Evolutionary conservation across 1,140 invertebrate species (phyloP), one percentile per base, ranked within the genome.

Genomic region (Drosophila lacteicornis): DNA sequence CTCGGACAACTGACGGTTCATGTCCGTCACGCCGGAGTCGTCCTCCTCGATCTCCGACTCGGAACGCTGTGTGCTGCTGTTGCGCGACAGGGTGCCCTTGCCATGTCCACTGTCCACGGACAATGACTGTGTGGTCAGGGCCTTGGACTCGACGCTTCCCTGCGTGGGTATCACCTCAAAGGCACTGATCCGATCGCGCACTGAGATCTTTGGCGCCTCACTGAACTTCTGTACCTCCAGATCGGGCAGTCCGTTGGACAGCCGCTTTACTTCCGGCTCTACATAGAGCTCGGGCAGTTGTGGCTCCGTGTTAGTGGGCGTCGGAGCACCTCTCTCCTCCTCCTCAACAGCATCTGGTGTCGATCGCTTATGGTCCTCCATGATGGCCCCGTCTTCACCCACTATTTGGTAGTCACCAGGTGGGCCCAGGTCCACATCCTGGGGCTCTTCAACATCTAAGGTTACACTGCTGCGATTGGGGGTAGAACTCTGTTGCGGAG

Each of bases 1-100:
- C 78, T 96, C 95, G 0, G 95, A 96, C 65, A 96, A 94, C 63
- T 95, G 95, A 42, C 95, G 93, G 73, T 95, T 96, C 84, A 96
- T 94, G 81, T 96, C 96, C 3, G 95, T 96, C 0, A 96, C 95
- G 12, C 96, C 96, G 9, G 95, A 96, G 83, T 96, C 96, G 49
- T 95, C 95, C 75, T 96, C 95, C 51, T 95, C 95, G 40, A 94
- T 94, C 70, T 95, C 94, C 1, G 94, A 94, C 40, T 93, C 91
- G 2, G 93, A 94, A 42, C 93, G 92, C 40, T 93, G 92, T 1
- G 93, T 87, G 47, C 82, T 92, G 56, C 91, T 92, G 38, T 92
- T 92, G 4, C 91, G 80, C 3, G 91, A 92, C 0, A 93, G 67
- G 1, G 93, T 73, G 6, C 87, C 86, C 55, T 90, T 90, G 38